These are phyloP conservation scores for Pheosia gnoma DNA, from an alignment of 2,888 invertebrate species.

Conservation along the genomic window DNA sequence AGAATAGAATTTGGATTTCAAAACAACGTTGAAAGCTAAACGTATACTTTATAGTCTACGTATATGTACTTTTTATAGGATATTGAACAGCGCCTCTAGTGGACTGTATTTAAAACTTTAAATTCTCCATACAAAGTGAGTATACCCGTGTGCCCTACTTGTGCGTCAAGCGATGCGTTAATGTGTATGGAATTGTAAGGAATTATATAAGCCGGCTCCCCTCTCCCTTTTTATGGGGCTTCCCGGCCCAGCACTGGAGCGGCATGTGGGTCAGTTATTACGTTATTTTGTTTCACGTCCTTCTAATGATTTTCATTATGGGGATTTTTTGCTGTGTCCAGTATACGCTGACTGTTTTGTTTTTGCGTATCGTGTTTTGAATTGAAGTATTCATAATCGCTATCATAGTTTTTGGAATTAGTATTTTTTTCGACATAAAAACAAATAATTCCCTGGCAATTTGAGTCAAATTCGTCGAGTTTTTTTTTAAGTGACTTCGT, in stretches of 20 bases:
- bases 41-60: too few relatives aligned
- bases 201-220: constrained; percentile 32
- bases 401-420: too few relatives aligned
- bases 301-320: constrained; percentile 8
- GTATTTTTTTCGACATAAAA: too few relatives aligned
- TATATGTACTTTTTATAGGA: too few relatives aligned
- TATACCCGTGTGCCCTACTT: not conserved
- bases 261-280: constrained; percentile 45
- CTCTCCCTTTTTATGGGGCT: constrained; percentile 34
- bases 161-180: constrained; percentile 1
- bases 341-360: not conserved
- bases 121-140: too few relatives aligned
- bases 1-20: too few relatives aligned
- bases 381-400: not conserved
- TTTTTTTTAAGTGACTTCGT: too few relatives aligned
- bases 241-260: constrained; percentile 27
- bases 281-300: constrained; percentile 25
- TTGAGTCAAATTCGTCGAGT: too few relatives aligned
- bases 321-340: not conserved
- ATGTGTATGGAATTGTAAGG: constrained; percentile 25
- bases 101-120: too few relatives aligned
- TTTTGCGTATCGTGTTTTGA: not conserved
- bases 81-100: too few relatives aligned
- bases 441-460: too few relatives aligned
- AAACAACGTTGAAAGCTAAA: too few relatives aligned